Percentiles rank a stretch among this genome's conserved stretches.
These are phyloP conservation scores for Trichogramma pretiosum DNA, from an alignment of 1,140 invertebrate species.

Conservation along the genomic window DNA sequence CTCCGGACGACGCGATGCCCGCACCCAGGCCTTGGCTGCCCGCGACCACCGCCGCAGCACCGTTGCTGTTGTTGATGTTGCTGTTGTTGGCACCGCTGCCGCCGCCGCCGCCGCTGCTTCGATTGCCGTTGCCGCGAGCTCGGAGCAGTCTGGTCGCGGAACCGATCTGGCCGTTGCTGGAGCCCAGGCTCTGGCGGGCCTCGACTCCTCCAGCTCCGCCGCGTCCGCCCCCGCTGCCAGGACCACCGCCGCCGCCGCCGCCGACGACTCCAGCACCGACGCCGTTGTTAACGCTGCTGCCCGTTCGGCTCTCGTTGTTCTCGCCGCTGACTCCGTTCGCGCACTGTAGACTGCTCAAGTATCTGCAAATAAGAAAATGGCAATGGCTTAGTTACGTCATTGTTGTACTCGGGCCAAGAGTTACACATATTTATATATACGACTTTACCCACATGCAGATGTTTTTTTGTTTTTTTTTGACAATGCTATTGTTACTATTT, in stretches of 20 bases:
- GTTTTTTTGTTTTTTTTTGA: too few species aligned
- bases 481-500: too few species aligned
- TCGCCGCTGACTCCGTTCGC: constrained; percentile 41
- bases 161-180: constrained; percentile 29
- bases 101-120: constrained; percentile 33
- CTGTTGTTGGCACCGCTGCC: constrained; percentile 29
- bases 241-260: constrained; percentile 27
- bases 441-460: too few species aligned
- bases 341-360: constrained; percentile 43
- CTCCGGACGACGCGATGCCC: constrained; percentile 23
- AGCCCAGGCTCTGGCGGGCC: constrained; percentile 20
- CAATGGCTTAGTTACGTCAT: too few species aligned
- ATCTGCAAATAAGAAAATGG: constrained; percentile 36
- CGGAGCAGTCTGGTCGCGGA: constrained; percentile 24
- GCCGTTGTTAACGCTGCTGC: constrained; percentile 32
- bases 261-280: constrained; percentile 19
- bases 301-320: constrained; percentile 31
- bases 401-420: too few species aligned
- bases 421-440: too few species aligned
- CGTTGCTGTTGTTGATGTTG: constrained; percentile 34
- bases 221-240: not conserved
- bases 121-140: constrained; percentile 29
- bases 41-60: constrained; percentile 21
- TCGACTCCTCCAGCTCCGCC: constrained; percentile 23
- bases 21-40: too few species aligned